phyloP scores from a whole-genome alignment of 2,113 vertebrate species.

The Thomomys bottae region DNA sequence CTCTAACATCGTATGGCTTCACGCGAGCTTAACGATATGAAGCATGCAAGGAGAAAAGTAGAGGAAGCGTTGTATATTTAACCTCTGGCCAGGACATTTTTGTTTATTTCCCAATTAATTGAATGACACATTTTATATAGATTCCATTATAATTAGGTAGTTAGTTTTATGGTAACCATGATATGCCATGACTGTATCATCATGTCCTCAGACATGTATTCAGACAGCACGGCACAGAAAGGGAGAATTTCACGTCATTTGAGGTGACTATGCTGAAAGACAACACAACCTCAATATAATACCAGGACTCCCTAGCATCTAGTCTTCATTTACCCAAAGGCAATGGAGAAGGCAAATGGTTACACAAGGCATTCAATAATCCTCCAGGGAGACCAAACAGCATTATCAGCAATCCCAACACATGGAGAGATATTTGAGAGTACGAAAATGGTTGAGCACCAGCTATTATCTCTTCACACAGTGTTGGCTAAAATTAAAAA shows the following conservation, averaged over 20 bases:
- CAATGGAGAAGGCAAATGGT: not conserved
- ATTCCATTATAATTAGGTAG: not conserved
- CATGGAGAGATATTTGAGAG: not conserved
- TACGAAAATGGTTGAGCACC: not conserved
- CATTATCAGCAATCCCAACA: not conserved
- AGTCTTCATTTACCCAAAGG: not conserved
- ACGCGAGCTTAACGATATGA: slow-evolving; percentile 55
- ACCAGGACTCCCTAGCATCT: not conserved
- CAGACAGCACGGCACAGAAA: not conserved
- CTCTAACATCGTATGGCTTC: slow-evolving; percentile 19
- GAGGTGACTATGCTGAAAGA: not conserved
- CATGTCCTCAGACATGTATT: slow-evolving; percentile 1
- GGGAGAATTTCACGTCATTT: slow-evolving; percentile 1
- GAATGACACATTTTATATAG: slow-evolving; percentile 11
- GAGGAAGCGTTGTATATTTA: not conserved
- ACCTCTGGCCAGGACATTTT: slow-evolving; percentile 4
- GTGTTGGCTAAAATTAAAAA: not conserved
- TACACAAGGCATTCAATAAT: not conserved
- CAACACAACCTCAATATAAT: not conserved
- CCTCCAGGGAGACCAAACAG: not conserved
- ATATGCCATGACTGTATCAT: not conserved
- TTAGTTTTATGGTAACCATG: not conserved
- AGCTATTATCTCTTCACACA: not conserved
- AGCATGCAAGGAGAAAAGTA: slow-evolving; percentile 45
- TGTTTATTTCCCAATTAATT: slow-evolving; percentile 38